Base-by-base conservation (phyloP, 2,888 invertebrate species). In the Limnephilus auricula region DNA sequence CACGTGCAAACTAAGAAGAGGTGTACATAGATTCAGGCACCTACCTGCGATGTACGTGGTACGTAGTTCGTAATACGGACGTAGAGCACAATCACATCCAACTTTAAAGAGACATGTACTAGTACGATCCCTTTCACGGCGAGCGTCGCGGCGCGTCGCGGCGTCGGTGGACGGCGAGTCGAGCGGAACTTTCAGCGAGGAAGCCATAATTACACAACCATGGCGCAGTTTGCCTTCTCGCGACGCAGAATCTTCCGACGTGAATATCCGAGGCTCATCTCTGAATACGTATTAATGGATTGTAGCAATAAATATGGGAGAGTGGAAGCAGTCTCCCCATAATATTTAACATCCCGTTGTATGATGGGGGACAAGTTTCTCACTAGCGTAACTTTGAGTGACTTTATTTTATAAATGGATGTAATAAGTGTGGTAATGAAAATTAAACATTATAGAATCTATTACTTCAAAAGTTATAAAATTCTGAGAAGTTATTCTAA, bases 121-220 rank as follows among this genome's bases (percentile, higher is more conserved):
- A n/a, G 34, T 78, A 79, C 34, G 87, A 88, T 78, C 79, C 87
- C 87, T 88, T 78, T 88, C 87, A 78, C 32, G 78, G 87, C 31
- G 87, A 88, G 86, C 86, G 45, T n/a, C 85, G 85, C 37, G 4
- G 45, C 85, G 86, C 86, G 45, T n/a, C 85, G 85, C 40, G 25
- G 45, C 85, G 50, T 30, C 86, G 86, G 86, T 50, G 86, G 45
- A 78, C 87, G 87, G 87, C 78, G 87, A 78, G 34, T 88, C 78
- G 79, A 88, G 87, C 87, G 87, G 34, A 88, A 88, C 87, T 88
- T 88, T 31, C 78, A 65, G 87, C 87, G 87, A 34, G 37, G 87
- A 88, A 90, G 92, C 91, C 91, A 91, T 92, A 92, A 92, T 92
- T 92, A 92, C 89, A 90, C 87, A 88, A 78, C 91, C 92, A 90